A percentile compares a stretch with the other conserved stretches of the same genome.
phyloP scores from a whole-genome alignment of 2,888 invertebrate species.

The Phengaris arion region DNA sequence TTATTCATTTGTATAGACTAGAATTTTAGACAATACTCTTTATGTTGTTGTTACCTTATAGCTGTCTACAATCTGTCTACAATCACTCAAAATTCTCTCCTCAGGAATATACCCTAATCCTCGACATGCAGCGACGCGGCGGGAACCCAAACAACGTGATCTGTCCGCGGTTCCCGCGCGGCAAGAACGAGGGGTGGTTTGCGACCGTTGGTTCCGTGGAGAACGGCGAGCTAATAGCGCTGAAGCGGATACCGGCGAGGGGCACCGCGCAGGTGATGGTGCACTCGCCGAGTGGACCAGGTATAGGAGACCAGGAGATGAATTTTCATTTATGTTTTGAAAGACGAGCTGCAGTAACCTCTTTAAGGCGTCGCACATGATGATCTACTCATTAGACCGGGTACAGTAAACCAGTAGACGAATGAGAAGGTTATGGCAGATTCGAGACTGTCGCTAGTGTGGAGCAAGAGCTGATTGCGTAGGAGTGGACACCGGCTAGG shows the following conservation, averaged over 20 bases:
- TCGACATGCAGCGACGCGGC: conserved; percentile 78
- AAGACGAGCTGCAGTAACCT: background rate
- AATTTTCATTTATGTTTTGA: background rate
- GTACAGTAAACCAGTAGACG: too few relatives aligned
- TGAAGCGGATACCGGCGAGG: conserved; percentile 85
- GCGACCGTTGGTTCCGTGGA: conserved; percentile 88
- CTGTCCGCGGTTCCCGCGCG: conserved; percentile 92
- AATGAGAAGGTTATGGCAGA: too few relatives aligned
- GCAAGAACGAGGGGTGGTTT: conserved; percentile 98
- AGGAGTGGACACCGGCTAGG: too few relatives aligned
- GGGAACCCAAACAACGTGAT: conserved; percentile 81
- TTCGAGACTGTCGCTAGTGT: too few relatives aligned
- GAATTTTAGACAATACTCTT: too few relatives aligned
- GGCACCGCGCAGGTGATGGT: conserved; percentile 63
- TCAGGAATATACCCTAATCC: conserved; percentile 84
- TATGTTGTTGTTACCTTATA: too few relatives aligned
- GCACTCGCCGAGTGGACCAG: conserved; percentile 55
- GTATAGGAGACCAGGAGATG: background rate
- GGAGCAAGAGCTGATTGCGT: too few relatives aligned
- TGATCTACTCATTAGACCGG: too few relatives aligned
- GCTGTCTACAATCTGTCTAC: too few relatives aligned
- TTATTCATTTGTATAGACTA: too few relatives aligned
- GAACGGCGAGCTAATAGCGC: conserved; percentile 85
- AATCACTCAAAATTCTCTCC: background rate
- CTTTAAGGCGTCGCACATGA: too few relatives aligned